These are phyloP conservation scores for Sinella curviseta DNA, from an alignment of 1,140 invertebrate genomes.

Conservation along the genomic window DNA sequence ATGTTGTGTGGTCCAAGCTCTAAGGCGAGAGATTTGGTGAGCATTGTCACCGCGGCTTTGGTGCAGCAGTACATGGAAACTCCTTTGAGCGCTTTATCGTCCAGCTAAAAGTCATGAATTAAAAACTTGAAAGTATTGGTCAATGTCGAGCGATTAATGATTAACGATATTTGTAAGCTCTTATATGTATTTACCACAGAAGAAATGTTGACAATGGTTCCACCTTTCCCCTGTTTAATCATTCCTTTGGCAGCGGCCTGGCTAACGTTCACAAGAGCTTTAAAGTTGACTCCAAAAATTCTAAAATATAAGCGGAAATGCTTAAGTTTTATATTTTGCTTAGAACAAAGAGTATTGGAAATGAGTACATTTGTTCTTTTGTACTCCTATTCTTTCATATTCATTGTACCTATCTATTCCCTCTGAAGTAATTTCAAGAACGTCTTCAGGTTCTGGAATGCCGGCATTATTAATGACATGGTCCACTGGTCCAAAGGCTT, in stretches of 20 bases:
- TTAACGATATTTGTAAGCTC: neutral
- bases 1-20: slow-evolving; percentile 30
- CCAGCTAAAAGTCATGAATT: slow-evolving; percentile 17
- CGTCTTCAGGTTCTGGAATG: slow-evolving; percentile 6
- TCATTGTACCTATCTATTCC: slow-evolving; percentile 19
- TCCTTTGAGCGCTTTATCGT: slow-evolving; percentile 13
- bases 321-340: neutral
- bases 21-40: slow-evolving; percentile 38
- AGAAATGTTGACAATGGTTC: slow-evolving; percentile 41
- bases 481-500: slow-evolving; percentile 3
- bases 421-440: slow-evolving; percentile 17
- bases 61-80: slow-evolving; percentile 24
- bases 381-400: neutral
- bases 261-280: slow-evolving; percentile 37
- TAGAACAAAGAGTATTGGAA: neutral
- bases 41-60: slow-evolving; percentile 33
- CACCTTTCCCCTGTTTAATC: slow-evolving; percentile 18
- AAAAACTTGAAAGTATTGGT: neutral
- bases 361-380: neutral
- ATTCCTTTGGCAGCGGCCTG: slow-evolving; percentile 33
- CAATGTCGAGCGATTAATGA: neutral
- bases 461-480: slow-evolving; percentile 28
- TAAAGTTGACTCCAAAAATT: slow-evolving; percentile 44
- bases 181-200: slow-evolving; percentile 36
- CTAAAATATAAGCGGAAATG: neutral